Evolutionary conservation across 2,113 vertebrate species (phyloP).

Genomic region (Hippopotamus amphibius): DNA sequence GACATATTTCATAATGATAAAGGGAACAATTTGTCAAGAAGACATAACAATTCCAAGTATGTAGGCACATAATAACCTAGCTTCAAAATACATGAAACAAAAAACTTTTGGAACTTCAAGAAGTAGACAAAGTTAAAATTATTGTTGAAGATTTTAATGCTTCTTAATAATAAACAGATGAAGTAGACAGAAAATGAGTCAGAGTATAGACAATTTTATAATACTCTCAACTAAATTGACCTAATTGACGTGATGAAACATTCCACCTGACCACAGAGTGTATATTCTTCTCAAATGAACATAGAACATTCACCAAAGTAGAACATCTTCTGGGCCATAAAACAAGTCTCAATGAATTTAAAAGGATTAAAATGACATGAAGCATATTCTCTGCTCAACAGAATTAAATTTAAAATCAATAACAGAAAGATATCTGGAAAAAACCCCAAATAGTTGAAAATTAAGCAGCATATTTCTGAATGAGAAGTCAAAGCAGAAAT

Average conservation of each 20-base stretch:
- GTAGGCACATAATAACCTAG: not conserved
- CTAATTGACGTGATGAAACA: not conserved
- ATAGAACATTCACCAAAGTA: not conserved
- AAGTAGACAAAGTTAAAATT: not conserved
- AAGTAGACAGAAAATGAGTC: not conserved
- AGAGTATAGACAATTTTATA: not conserved
- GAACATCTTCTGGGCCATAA: not conserved
- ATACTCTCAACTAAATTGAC: not conserved
- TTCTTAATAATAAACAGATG: not conserved
- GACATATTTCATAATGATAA: not conserved
- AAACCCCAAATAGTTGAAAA: not conserved
- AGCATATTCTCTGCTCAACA: not conserved
- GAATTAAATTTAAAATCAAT: not conserved
- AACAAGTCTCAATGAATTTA: not conserved
- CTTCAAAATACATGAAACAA: not conserved
- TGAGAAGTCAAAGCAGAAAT: not conserved
- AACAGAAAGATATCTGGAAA: not conserved
- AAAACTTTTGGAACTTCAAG: not conserved
- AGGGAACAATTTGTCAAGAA: not conserved
- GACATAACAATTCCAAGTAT: not conserved
- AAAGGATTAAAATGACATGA: not conserved
- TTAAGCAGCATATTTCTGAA: not conserved
- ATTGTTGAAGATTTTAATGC: not conserved
- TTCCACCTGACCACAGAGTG: not conserved
- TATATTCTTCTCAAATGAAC: not conserved